Base-by-base conservation (phyloP, 2,113 vertebrate genomes). In the Campylomormyrus numenius region DNA sequence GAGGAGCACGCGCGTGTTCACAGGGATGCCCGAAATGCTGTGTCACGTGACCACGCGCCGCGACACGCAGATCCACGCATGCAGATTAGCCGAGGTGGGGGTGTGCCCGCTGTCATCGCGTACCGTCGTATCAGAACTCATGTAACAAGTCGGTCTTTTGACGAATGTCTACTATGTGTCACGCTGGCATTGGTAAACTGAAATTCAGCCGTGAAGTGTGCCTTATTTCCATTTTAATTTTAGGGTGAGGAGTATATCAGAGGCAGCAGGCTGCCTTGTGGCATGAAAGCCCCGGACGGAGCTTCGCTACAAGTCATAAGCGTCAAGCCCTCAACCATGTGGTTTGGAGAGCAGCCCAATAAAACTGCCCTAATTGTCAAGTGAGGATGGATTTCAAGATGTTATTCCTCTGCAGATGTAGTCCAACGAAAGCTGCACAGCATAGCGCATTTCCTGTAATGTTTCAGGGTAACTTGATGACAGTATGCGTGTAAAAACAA, bases 311-410 rank as follows among this genome's bases (percentile, higher is more conserved):
- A 91, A 0, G 93, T 97, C 45, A 98, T 99, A 93, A 98, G 96
- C 94, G 97, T 99, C 94, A 99, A 99, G 94, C 98, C 98, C 7
- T 99, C 98, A 10, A 99, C 98, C 0, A 99, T 99, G 96, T 99
- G 98, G 98, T 99, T 99, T 92, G 97, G 98, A 92, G 98, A 99
- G 94, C 96, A 97, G 90, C 96, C 92, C 77, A 97, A 94, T 93
- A 98, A 96, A 94, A 97, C 96, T 31, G 96, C 46, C 2, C 95
- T 99, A 0, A 94, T 99, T 45, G 97, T 97, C 92, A 98, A 97
- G 98, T 99, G 91, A 92, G 90, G 27, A n/a, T 7, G 49, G 45
- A 24, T 6, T 31, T 17, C 42, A 13, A 21, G 24, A 35, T 31
- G n/a, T 53, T 27, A 1, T 50, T 6, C 21, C 21, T n/a, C 19